These are phyloP conservation scores for Diaperis boleti DNA, from an alignment of 2,888 invertebrate species.

Conservation along the genomic window DNA sequence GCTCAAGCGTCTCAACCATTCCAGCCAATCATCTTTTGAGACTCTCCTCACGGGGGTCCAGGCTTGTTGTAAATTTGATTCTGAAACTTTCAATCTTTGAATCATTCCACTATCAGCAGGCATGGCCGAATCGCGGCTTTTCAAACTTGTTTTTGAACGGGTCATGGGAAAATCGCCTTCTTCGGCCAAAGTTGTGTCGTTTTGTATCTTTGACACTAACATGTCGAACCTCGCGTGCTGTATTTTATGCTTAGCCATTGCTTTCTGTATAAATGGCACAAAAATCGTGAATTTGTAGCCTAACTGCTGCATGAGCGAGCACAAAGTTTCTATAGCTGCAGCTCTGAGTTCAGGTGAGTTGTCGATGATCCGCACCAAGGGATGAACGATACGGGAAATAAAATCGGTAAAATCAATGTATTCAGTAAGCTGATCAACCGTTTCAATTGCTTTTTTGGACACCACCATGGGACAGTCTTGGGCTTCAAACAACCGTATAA, in stretches of 20 bases:
- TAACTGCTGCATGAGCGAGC: constrained; percentile 87
- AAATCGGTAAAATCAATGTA: constrained; percentile 93
- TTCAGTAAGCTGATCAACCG: constrained; percentile 91
- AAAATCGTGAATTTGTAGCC: constrained; percentile 94
- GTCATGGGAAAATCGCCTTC: constrained; percentile 79
- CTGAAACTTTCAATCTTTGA: constrained; percentile 85
- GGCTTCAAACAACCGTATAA: constrained; percentile 86
- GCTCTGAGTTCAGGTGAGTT: constrained; percentile 80
- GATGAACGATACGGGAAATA: constrained; percentile 94
- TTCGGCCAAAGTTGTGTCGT: constrained; percentile 80
- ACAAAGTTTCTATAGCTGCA: constrained; percentile 91
- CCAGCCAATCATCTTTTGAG: constrained; percentile 98
- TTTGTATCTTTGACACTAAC: constrained; percentile 78
- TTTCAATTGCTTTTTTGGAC: constrained; percentile 81
- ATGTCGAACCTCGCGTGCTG: constrained; percentile 84
- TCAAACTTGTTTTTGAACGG: constrained; percentile 69
- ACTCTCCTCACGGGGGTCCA: constrained; percentile 94
- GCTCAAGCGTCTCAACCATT: constrained; percentile 93
- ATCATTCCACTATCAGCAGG: constrained; percentile 80
- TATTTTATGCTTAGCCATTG: constrained; percentile 84
- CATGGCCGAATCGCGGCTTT: constrained; percentile 76
- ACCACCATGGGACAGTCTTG: constrained; percentile 86
- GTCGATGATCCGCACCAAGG: constrained; percentile 89
- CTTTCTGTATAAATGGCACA: constrained; percentile 90
- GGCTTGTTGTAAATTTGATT: constrained; percentile 86